phyloP scores from a whole-genome alignment of 2,113 vertebrate genomes.

The Deroptyus accipitrinus region DNA sequence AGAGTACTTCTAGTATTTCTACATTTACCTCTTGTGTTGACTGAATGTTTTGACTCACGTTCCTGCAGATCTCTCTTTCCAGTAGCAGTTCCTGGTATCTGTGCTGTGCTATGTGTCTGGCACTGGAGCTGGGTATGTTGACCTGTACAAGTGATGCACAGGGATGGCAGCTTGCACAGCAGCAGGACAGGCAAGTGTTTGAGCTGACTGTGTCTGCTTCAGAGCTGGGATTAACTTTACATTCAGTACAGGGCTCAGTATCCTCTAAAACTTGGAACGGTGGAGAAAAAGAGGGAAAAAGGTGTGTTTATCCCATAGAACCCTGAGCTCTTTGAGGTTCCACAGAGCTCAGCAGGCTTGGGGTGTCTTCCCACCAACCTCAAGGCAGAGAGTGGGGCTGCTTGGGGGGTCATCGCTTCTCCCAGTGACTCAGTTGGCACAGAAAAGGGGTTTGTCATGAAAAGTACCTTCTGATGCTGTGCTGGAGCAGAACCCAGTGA shows the following conservation, averaged over 20 bases:
- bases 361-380: not conserved
- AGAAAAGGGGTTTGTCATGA: not conserved
- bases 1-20: not conserved
- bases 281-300: not conserved
- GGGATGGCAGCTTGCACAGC: not conserved
- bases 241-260: not conserved
- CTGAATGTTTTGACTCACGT: not conserved
- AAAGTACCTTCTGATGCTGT: not conserved
- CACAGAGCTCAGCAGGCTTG: not conserved
- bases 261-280: not conserved
- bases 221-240: not conserved
- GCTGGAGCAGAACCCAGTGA: not conserved
- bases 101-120: accelerated
- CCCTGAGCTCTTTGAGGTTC: not conserved
- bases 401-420: not conserved
- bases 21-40: not conserved
- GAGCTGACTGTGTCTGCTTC: not conserved
- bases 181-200: not conserved
- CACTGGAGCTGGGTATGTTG: not conserved
- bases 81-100: not conserved
- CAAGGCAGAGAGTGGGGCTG: not conserved
- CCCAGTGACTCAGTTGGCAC: accelerated
- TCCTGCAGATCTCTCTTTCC: not conserved
- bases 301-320: accelerated
- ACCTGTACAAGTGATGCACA: not conserved